These are phyloP conservation scores for Etheostoma spectabile DNA, from an alignment of 2,113 vertebrate species.

Conservation along the genomic window DNA sequence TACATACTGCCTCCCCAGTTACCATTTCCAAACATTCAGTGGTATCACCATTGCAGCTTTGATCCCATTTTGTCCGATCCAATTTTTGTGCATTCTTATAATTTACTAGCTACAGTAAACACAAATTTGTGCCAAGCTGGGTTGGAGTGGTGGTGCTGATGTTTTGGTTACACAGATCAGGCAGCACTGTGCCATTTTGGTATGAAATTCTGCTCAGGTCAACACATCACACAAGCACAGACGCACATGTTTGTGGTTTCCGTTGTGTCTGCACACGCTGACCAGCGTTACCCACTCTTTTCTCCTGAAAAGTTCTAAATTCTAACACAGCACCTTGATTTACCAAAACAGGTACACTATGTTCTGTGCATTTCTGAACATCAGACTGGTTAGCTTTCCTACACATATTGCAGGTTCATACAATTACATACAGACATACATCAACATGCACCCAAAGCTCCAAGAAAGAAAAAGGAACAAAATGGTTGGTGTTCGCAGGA, in stretches of 20 bases:
- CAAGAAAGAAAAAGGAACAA: not conserved
- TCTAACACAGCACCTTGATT: not conserved
- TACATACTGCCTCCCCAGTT: constrained; percentile 47
- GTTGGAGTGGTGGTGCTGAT: constrained; percentile 3
- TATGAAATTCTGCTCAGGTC: not conserved
- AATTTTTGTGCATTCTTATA: constrained; percentile 2
- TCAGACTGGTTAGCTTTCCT: not conserved
- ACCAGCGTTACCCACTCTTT: not conserved
- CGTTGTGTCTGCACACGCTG: not conserved
- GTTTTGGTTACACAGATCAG: constrained; percentile 12
- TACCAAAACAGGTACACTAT: not conserved
- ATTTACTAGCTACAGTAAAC: constrained; percentile 1
- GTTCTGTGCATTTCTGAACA: too few species aligned
- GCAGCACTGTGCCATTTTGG: not conserved
- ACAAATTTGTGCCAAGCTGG: not conserved
- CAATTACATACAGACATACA: too few species aligned
- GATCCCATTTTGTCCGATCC: not conserved
- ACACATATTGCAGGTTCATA: not conserved
- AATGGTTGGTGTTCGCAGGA: too few species aligned
- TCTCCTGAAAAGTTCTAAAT: too few species aligned
- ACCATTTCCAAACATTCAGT: constrained; percentile 19
- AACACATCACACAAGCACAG: constrained; percentile 12
- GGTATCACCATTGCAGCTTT: not conserved
- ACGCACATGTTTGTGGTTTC: not conserved
- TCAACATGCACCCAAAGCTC: not conserved